Percentiles rank a stretch among this genome's conserved stretches.
These are phyloP conservation scores for Spinus olivaceus DNA, from an alignment of 2,797 vertebrate genomes.

Conservation along the genomic window DNA sequence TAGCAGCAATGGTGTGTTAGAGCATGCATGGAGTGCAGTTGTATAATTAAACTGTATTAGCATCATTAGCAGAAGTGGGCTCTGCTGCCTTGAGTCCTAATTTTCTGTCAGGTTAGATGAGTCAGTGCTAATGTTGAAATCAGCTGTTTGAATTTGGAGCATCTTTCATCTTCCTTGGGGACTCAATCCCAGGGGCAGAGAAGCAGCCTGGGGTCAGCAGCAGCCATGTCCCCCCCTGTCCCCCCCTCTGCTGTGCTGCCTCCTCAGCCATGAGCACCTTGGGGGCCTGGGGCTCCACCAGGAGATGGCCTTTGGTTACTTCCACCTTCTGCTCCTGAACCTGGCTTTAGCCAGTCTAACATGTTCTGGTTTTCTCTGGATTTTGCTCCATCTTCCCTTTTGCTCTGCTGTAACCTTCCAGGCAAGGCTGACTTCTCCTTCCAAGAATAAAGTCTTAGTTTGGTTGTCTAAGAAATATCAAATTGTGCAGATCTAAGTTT, in stretches of 20 bases:
- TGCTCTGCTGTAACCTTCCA: background rate
- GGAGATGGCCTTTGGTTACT: background rate
- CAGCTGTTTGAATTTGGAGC: background rate
- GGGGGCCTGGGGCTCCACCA: background rate
- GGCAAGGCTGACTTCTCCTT: background rate
- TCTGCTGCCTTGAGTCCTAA: background rate
- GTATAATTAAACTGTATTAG: background rate
- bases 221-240: background rate
- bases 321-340: accelerated
- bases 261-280: accelerated
- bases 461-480: background rate
- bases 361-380: background rate
- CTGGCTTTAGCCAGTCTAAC: background rate
- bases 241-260: background rate
- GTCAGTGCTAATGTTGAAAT: background rate
- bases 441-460: background rate
- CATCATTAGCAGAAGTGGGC: background rate
- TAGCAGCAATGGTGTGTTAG: background rate
- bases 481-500: background rate
- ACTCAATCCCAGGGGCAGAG: background rate
- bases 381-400: background rate
- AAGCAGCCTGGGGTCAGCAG: background rate
- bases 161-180: background rate
- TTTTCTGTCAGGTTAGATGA: background rate
- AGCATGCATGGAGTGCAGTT: background rate